phyloP scores from a whole-genome alignment of 2,113 vertebrate genomes.

The Kryptolebias marmoratus region DNA sequence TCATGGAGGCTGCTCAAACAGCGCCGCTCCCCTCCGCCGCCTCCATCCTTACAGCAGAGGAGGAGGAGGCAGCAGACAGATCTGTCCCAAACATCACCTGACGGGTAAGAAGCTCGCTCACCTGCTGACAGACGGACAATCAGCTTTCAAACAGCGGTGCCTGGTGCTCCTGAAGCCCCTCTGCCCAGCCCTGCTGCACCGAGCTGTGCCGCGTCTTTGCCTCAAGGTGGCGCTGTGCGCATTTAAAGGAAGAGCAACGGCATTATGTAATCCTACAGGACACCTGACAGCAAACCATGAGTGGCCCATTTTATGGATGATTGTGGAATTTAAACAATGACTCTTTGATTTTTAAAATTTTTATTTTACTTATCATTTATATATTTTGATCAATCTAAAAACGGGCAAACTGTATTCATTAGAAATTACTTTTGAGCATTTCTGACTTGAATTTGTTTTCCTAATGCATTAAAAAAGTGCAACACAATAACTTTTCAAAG shows the following conservation, averaged over 20 bases:
- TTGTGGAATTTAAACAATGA: background rate
- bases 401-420: too few species aligned
- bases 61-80: background rate
- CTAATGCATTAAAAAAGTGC: too few species aligned
- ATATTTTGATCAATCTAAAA: too few species aligned
- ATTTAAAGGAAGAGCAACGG: background rate
- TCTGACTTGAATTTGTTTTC: too few species aligned
- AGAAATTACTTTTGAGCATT: too few species aligned
- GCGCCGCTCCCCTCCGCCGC: conserved; percentile 38
- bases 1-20: conserved; percentile 54
- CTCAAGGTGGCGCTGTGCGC: conserved; percentile 71
- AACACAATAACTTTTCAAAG: too few species aligned
- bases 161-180: conserved; percentile 32
- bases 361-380: too few species aligned
- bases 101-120: conserved; percentile 42
- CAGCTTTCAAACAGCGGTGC: conserved; percentile 39
- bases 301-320: background rate
- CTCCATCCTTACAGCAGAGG: conserved; percentile 11
- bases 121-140: conserved; percentile 42
- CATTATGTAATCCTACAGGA: conserved; percentile 54
- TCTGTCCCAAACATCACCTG: background rate
- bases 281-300: conserved; percentile 5
- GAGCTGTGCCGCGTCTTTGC: conserved; percentile 37
- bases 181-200: conserved; percentile 69
- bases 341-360: background rate